Evolutionary conservation across 2,888 invertebrate genomes (phyloP).

Genomic region (Eubasilissa splendida): DNA sequence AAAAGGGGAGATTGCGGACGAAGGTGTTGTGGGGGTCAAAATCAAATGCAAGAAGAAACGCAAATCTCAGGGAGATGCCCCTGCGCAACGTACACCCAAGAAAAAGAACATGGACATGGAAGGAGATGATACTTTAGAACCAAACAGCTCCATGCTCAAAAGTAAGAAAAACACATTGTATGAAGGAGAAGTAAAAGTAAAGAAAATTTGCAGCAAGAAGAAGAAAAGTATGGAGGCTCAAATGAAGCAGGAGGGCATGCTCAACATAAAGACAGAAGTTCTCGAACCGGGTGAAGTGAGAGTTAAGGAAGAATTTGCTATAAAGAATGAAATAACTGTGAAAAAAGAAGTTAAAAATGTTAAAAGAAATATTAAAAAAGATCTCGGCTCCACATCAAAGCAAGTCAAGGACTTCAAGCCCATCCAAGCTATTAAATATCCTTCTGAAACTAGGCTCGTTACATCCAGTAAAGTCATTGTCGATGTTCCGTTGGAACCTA

Average conservation of each 20-base stretch:
- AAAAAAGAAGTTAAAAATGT: constrained; percentile 24
- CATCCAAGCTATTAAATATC: constrained; percentile 56
- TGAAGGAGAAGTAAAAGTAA: background rate
- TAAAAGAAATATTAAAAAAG: constrained; percentile 16
- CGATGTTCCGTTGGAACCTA: constrained; percentile 9
- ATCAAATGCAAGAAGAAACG: constrained; percentile 36
- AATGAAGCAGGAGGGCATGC: background rate
- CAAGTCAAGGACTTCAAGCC: constrained; percentile 31
- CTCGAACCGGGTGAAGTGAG: background rate
- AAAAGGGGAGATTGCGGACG: background rate
- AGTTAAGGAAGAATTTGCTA: background rate
- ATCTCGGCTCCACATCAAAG: background rate
- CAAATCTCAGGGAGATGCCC: constrained; percentile 23
- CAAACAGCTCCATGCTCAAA: no score
- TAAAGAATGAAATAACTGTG: constrained; percentile 11
- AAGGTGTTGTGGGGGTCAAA: background rate
- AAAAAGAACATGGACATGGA: constrained; percentile 2
- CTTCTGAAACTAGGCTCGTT: constrained; percentile 17
- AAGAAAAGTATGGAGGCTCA: background rate
- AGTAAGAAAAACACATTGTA: no score
- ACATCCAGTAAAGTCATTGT: constrained; percentile 30
- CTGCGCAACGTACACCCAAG: constrained; percentile 24
- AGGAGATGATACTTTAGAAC: background rate
- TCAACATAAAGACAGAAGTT: constrained; percentile 14
- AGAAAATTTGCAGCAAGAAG: constrained; percentile 16